Evolutionary conservation across 2,113 vertebrate genomes (phyloP).

Genomic region (Microcebus griseorufus): DNA sequence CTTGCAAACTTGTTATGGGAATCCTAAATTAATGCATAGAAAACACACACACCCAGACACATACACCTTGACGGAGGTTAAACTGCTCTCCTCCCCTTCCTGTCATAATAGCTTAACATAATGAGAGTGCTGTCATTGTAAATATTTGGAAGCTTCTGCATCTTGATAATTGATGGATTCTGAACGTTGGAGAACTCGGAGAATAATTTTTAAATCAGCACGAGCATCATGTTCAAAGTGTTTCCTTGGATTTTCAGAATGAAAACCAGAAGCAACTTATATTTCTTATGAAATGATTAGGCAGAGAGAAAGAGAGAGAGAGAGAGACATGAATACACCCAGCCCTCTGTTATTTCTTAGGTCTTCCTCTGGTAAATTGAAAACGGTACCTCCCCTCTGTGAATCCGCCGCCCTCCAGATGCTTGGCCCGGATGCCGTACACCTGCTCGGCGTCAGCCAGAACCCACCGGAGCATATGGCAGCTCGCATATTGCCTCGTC

Average conservation of each 20-base stretch:
- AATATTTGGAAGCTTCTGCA: constrained; percentile 71
- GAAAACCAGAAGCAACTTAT: constrained; percentile 60
- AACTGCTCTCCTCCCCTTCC: constrained; percentile 51
- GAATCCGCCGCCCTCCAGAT: constrained; percentile 80
- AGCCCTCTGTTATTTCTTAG: constrained; percentile 21
- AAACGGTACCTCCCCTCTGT: constrained; percentile 72
- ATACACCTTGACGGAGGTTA: constrained; percentile 69
- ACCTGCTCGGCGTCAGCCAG: constrained; percentile 85
- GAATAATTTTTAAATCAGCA: constrained; percentile 66
- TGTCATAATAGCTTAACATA: constrained; percentile 71
- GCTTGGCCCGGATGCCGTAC: constrained; percentile 82
- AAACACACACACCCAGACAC: background rate
- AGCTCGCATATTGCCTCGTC: constrained; percentile 81
- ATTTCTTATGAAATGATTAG: background rate
- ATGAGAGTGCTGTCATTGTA: constrained; percentile 76
- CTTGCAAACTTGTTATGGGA: background rate
- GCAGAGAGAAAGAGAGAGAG: background rate
- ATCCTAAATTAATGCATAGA: constrained; percentile 35
- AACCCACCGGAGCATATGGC: constrained; percentile 86
- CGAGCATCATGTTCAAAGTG: constrained; percentile 56
- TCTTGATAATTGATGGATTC: constrained; percentile 75
- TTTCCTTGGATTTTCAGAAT: constrained; percentile 65
- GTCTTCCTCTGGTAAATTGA: constrained; percentile 57
- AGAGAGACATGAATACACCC: background rate
- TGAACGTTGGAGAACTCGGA: constrained; percentile 53